Evolutionary conservation across 2,888 invertebrate genomes (phyloP).

Genomic region (Dorcus hopei): DNA sequence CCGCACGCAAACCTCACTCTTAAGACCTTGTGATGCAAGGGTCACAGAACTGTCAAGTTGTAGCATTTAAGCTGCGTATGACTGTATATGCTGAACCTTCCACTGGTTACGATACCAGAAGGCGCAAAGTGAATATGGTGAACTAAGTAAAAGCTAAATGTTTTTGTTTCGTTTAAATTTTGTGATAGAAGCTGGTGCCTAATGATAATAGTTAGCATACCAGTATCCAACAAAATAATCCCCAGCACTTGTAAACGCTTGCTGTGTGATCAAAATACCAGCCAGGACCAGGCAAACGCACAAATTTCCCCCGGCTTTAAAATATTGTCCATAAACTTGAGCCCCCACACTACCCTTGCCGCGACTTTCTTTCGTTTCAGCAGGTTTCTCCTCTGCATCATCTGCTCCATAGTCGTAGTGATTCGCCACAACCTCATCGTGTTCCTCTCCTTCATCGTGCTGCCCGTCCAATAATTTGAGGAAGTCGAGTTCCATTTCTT

Average conservation of each 20-base stretch:
- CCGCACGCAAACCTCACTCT: too few species aligned
- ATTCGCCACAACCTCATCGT: conserved; percentile 27
- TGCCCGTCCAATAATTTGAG: conserved; percentile 51
- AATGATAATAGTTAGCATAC: conserved; percentile 43
- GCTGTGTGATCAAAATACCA: conserved; percentile 61
- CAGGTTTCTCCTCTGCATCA: conserved; percentile 47
- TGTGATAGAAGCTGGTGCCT: background rate
- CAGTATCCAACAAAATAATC: conserved; percentile 81
- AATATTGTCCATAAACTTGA: conserved; percentile 66
- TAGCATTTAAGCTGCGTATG: too few species aligned
- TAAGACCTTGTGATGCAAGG: too few species aligned
- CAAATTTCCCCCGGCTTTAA: conserved; percentile 70
- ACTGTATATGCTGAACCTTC: too few species aligned
- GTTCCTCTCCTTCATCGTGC: conserved; percentile 6
- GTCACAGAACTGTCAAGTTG: too few species aligned
- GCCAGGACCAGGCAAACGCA: conserved; percentile 57
- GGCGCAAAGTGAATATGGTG: too few species aligned
- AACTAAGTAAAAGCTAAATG: too few species aligned
- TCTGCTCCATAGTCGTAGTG: conserved; percentile 53
- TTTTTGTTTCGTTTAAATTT: background rate
- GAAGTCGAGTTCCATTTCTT: conserved; percentile 69
- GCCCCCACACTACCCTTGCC: conserved; percentile 49
- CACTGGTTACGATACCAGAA: too few species aligned
- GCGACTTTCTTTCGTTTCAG: conserved; percentile 36
- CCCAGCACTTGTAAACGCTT: conserved; percentile 68